These are phyloP conservation scores for Aplidium turbinatum DNA, from an alignment of 23 tunicate species.

Conservation along the genomic window DNA sequence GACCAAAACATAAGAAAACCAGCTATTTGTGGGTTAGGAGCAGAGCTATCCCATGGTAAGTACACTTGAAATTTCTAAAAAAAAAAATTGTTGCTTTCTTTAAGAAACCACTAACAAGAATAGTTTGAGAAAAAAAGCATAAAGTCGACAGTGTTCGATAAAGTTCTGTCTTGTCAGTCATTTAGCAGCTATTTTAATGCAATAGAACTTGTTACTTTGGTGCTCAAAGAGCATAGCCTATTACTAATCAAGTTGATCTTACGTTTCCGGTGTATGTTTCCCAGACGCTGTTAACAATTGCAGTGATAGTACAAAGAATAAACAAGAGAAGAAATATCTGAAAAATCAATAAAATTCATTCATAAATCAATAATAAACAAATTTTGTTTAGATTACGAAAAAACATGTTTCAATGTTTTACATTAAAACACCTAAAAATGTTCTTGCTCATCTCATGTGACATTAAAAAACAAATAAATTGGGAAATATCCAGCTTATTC, in stretches of 20 bases:
- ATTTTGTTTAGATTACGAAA: background rate
- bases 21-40: slow-evolving; percentile 68
- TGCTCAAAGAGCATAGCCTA: too few relatives aligned
- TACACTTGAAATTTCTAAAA: slow-evolving; percentile 64
- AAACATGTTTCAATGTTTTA: too few relatives aligned
- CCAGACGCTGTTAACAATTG: slow-evolving; percentile 83
- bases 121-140: background rate
- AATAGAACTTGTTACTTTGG: too few relatives aligned
- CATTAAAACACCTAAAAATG: too few relatives aligned
- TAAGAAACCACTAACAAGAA: background rate
- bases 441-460: too few relatives aligned
- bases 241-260: too few relatives aligned
- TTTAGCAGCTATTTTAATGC: too few relatives aligned
- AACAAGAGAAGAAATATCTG: slow-evolving; percentile 78
- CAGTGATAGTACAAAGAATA: slow-evolving; percentile 50
- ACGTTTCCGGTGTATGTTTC: slow-evolving; percentile 72
- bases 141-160: too few relatives aligned
- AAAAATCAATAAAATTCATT: background rate
- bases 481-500: too few relatives aligned
- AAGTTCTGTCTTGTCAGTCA: too few relatives aligned
- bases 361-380: background rate
- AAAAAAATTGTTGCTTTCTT: background rate
- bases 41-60: slow-evolving; percentile 73
- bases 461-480: background rate
- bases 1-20: slow-evolving; percentile 97